Evolutionary conservation across 1,140 invertebrate genomes (phyloP).

Genomic region (Drosophila ogumai): DNA sequence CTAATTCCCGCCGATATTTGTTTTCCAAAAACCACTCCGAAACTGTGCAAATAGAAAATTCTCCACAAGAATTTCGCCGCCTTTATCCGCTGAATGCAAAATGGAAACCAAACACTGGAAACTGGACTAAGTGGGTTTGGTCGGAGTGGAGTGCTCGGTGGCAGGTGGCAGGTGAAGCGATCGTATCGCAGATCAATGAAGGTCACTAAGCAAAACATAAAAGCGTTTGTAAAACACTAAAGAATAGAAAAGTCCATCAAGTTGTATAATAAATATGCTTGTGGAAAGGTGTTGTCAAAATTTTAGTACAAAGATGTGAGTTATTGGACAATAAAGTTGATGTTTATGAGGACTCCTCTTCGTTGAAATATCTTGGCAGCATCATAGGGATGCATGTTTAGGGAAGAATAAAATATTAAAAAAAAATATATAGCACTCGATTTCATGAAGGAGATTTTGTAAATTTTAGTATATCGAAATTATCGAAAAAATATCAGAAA

Average conservation of each 20-base stretch:
- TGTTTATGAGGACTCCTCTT: not conserved
- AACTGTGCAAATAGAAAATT: conserved; percentile 66
- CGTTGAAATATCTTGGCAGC: too few relatives aligned
- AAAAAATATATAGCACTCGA: not conserved
- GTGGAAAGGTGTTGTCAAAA: not conserved
- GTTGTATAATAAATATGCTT: not conserved
- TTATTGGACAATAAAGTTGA: not conserved
- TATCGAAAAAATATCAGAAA: too few relatives aligned
- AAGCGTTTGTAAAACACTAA: not conserved
- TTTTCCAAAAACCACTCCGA: conserved; percentile 30
- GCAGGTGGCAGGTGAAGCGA: conserved; percentile 32
- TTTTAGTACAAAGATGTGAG: not conserved
- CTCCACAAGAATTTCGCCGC: conserved; percentile 23
- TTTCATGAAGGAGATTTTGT: not conserved
- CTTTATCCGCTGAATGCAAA: conserved; percentile 43
- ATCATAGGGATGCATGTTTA: not conserved
- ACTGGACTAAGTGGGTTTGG: conserved; percentile 54
- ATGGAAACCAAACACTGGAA: conserved; percentile 51
- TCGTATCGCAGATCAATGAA: conserved; percentile 25
- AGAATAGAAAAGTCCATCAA: not conserved
- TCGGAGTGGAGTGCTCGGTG: conserved; percentile 6
- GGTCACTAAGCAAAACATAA: not conserved
- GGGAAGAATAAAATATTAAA: not conserved
- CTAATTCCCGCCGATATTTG: conserved; percentile 43
- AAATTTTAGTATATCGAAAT: too few relatives aligned